These are phyloP conservation scores for Forficula auricularia DNA, from an alignment of 1,140 invertebrate species.

Conservation along the genomic window DNA sequence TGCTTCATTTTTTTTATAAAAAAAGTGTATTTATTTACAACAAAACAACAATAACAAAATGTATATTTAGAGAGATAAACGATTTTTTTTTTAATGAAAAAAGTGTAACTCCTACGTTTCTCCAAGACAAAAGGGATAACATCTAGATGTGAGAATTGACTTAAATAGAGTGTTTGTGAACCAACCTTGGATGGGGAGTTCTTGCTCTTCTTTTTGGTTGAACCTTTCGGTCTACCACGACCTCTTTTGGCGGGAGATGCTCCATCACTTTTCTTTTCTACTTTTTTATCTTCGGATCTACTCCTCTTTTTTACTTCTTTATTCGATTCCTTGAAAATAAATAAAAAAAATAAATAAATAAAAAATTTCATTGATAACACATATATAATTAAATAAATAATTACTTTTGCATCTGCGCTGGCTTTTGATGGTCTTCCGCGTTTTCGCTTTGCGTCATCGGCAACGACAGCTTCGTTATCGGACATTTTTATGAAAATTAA, in stretches of 20 bases:
- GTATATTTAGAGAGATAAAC: no score
- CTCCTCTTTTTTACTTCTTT: conserved; percentile 29
- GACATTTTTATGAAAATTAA: conserved; percentile 25
- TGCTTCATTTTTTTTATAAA: no score
- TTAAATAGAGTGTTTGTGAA: no score
- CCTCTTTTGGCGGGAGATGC: conserved; percentile 30
- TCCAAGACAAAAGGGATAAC: no score
- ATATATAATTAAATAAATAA: no score
- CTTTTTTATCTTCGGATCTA: conserved; percentile 25
- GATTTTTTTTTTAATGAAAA: no score
- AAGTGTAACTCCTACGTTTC: no score
- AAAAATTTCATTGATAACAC: no score
- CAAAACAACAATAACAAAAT: background rate
- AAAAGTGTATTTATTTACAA: no score
- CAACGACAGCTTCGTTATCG: conserved; percentile 28
- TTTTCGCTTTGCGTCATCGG: conserved; percentile 27
- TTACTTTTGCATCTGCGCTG: conserved; percentile 6
- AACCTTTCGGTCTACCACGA: conserved; percentile 29
- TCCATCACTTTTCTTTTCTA: conserved; percentile 26
- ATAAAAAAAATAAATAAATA: background rate
- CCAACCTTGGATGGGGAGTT: conserved; percentile 10
- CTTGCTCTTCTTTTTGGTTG: conserved; percentile 28
- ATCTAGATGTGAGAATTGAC: no score
- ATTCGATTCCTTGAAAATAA: conserved; percentile 18
- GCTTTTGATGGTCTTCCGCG: conserved; percentile 27